A percentile compares a stretch with the other conserved stretches of the same genome.
Conservation (phyloP, 2,113 vertebrate species). For the Himantopus leucocephalus region DNA sequence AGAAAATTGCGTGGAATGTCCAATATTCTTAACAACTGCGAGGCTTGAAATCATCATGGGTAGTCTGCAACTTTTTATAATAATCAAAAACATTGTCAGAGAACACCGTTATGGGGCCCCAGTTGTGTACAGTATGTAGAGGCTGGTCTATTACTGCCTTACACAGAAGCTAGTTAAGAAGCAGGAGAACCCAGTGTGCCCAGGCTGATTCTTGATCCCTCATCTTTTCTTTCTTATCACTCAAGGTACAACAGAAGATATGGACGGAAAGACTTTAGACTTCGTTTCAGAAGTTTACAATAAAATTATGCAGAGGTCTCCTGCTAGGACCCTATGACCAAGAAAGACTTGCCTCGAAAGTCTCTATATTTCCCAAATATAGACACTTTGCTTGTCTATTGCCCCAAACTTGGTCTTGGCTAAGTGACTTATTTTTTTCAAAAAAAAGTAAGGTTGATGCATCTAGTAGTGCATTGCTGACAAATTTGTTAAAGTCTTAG, state of each 20-base stretch:
- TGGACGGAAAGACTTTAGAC: background rate
- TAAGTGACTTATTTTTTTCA: background rate
- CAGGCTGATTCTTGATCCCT: background rate
- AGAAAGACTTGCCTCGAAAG: background rate
- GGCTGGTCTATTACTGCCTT: background rate
- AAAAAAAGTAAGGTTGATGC: background rate
- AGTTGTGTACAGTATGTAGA: background rate
- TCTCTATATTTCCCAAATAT: background rate
- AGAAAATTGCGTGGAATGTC: background rate
- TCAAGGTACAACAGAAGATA: background rate
- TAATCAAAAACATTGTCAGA: background rate
- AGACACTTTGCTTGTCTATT: background rate
- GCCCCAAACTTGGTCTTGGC: background rate
- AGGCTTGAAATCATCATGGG: background rate
- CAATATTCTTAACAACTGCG: background rate
- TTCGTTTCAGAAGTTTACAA: background rate
- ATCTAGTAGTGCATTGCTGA: background rate
- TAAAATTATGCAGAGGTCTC: background rate
- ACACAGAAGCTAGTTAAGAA: background rate
- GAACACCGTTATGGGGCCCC: accelerated
- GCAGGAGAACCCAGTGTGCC: background rate
- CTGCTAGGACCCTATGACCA: background rate
- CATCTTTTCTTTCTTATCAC: background rate
- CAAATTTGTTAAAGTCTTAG: background rate
- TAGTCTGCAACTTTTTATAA: background rate